These are phyloP conservation scores for Bufo gargarizans DNA, from an alignment of 2,113 vertebrate species.

Conservation along the genomic window DNA sequence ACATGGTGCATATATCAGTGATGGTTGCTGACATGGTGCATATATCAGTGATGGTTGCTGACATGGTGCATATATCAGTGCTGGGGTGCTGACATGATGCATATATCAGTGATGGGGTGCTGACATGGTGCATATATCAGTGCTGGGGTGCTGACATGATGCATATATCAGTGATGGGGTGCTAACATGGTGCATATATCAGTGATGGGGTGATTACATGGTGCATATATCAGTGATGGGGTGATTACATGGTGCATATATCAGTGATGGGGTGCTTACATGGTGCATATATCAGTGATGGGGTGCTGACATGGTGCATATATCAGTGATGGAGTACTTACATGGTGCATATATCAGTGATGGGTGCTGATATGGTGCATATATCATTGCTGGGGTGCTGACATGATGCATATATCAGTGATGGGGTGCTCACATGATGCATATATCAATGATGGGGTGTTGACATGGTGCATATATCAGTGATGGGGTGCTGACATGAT, in stretches of 20 bases:
- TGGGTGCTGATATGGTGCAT: not conserved
- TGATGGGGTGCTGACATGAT: not conserved
- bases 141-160: not conserved
- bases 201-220: not conserved
- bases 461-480: not conserved
- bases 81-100: not conserved
- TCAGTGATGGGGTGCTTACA: not conserved
- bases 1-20: not conserved
- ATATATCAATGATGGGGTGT: no score
- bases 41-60: not conserved
- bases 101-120: not conserved
- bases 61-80: not conserved
- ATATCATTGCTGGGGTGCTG: not conserved
- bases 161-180: not conserved
- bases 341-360: not conserved
- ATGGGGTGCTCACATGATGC: not conserved
- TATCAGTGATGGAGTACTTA: not conserved
- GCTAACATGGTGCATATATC: not conserved
- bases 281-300: not conserved
- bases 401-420: not conserved
- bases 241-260: not conserved
- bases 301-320: not conserved
- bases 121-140: no score
- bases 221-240: not conserved
- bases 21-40: not conserved